Evolutionary conservation across 1,140 invertebrate genomes (phyloP), one percentile per base, ranked within the genome.

Genomic region (Pemphigus obesinymphae): DNA sequence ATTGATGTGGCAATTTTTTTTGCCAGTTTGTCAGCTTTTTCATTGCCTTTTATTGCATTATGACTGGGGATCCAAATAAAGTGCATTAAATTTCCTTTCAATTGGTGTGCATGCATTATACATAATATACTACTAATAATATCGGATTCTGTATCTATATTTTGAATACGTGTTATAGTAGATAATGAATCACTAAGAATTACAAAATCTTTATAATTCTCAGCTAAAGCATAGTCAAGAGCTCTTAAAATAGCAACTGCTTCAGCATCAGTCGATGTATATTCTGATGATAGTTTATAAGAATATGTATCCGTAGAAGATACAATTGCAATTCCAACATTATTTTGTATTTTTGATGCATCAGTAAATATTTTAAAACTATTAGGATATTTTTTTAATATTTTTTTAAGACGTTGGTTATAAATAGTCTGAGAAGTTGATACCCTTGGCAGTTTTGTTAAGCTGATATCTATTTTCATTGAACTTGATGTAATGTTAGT

Each of bases 161-260:
- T 73, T 73, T 73, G 70, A 50, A 73, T 73, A 50, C 43, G 31
- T 0, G 20, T 50, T 50, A 73, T 48, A 6, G 70, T 73, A 48
- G 7, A 31, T 48, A 73, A 73, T n/a, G 70, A 73, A 50, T 73
- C 70, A n/a, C 70, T 73, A 50, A 73, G 45, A 31, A 73, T 73
- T 40, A 73, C 11, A 50, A 29, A 73, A 17, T 73, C 29, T 31
- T 73, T 31, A 20, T 26, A 50, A 73, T 73, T 48, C 31, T 73
- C 43, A 20, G 8, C 8, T 4, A 73, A 31, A 4, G 70, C 70
- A 73, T 73, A 73, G 26, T 73, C 70, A 50, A 73, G 43, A 20
- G 76, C 76, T n/a, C 53, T 61, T n/a, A 55, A 61, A 29, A 80
- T 80, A 29, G 76, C 76, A 29, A 80, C 55, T 40, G 76, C 76